Conservation (phyloP, 2,888 invertebrate genomes). For the Brachyopa scutellaris region DNA sequence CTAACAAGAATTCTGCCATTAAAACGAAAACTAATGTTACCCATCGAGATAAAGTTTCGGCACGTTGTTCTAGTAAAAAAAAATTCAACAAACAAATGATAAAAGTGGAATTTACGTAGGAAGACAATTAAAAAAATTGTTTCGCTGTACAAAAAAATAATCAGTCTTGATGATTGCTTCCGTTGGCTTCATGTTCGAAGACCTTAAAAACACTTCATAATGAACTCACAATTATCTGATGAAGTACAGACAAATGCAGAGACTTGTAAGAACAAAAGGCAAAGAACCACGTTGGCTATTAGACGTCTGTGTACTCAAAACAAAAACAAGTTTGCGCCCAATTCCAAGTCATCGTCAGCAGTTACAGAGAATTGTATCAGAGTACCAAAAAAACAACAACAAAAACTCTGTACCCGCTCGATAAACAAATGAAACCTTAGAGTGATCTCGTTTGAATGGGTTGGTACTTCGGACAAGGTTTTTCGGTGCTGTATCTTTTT, state of each 20-base stretch:
- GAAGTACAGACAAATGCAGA: constrained; percentile 26
- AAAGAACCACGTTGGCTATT: background rate
- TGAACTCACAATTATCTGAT: constrained; percentile 62
- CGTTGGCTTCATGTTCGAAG: constrained; percentile 22
- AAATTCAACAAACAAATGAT: constrained; percentile 10
- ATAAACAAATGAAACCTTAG: constrained; percentile 50
- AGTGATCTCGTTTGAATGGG: constrained; percentile 62
- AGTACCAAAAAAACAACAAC: background rate
- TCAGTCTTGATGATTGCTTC: too few species aligned
- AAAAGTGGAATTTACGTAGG: constrained; percentile 14
- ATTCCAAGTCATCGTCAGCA: constrained; percentile 22
- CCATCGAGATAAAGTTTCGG: background rate
- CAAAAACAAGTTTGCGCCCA: constrained; percentile 40
- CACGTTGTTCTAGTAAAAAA: background rate
- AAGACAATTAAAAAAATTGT: background rate
- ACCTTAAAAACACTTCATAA: constrained; percentile 37
- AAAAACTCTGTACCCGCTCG: constrained; percentile 13
- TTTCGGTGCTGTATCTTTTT: constrained; percentile 49
- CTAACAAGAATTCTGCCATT: background rate
- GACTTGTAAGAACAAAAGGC: constrained; percentile 6
- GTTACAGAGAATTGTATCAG: constrained; percentile 26
- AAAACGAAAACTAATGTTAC: background rate
- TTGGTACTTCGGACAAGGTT: constrained; percentile 47
- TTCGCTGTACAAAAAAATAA: background rate
- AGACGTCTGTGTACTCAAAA: background rate